Evolutionary conservation across 2,888 invertebrate species (phyloP).

Genomic region (Serripes groenlandicus): DNA sequence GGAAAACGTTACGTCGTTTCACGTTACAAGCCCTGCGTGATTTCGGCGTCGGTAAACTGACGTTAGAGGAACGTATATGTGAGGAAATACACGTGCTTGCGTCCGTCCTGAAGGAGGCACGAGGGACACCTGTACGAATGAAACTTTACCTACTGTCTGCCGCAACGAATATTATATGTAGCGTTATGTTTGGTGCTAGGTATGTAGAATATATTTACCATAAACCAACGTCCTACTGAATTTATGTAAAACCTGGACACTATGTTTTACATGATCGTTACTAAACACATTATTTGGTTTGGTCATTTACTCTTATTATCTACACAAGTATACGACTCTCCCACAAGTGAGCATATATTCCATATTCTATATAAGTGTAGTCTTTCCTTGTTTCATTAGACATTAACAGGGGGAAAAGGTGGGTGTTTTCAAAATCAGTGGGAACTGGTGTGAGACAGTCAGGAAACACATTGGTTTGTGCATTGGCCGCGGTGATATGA

Average conservation of each 20-base stretch:
- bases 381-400: too few species aligned
- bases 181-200: slow-evolving; percentile 78
- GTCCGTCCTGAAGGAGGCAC: slow-evolving; percentile 54
- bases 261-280: neutral
- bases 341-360: too few species aligned
- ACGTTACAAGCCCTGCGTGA: slow-evolving; percentile 73
- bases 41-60: slow-evolving; percentile 77
- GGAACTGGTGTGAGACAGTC: too few species aligned
- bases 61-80: slow-evolving; percentile 72
- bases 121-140: slow-evolving; percentile 61
- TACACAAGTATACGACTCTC: too few species aligned
- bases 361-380: too few species aligned
- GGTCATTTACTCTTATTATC: neutral
- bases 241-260: too few species aligned
- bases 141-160: slow-evolving; percentile 71
- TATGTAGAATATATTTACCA: slow-evolving; percentile 29
- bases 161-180: slow-evolving; percentile 78
- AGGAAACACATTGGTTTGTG: too few species aligned
- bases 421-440: too few species aligned
- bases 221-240: too few species aligned
- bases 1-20: slow-evolving; percentile 74
- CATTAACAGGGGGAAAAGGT: too few species aligned
- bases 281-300: neutral
- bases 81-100: slow-evolving; percentile 70
- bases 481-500: too few species aligned